These are phyloP conservation scores for Porites divaricata DNA, from an alignment of 92 coral and sea anemone genomes.

Conservation along the genomic window DNA sequence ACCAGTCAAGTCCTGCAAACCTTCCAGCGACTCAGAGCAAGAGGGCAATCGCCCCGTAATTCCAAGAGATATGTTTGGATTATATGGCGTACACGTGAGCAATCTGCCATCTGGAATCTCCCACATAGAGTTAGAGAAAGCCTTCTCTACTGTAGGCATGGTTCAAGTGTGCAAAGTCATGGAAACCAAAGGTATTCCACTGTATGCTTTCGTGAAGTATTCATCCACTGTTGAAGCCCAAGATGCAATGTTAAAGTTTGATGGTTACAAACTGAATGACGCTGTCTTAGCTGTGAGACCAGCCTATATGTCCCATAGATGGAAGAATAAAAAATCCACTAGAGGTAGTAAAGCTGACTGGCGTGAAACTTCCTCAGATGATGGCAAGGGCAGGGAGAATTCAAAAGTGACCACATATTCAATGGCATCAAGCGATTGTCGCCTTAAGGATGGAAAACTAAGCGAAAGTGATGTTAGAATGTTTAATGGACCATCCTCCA, in stretches of 20 bases:
- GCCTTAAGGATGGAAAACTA: constrained; percentile 34
- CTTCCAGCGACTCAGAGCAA: background rate
- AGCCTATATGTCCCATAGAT: constrained; percentile 40
- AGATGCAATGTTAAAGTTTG: constrained; percentile 43
- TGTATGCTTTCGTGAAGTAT: constrained; percentile 77
- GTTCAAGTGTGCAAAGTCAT: constrained; percentile 73
- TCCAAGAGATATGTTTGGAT: constrained; percentile 61
- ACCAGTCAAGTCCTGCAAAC: constrained; percentile 1
- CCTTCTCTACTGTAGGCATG: constrained; percentile 61
- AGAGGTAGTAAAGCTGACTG: background rate
- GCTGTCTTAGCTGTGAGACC: constrained; percentile 47
- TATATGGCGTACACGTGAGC: constrained; percentile 75
- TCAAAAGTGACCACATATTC: background rate
- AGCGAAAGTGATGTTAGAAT: constrained; percentile 15
- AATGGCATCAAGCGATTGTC: constrained; percentile 42
- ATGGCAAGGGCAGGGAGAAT: background rate
- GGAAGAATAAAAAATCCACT: background rate
- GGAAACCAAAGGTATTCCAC: background rate
- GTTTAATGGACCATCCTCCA: background rate
- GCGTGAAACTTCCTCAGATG: background rate
- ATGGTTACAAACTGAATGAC: constrained; percentile 47
- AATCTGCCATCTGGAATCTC: constrained; percentile 52
- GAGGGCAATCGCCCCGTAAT: constrained; percentile 19
- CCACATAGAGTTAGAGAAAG: constrained; percentile 32
- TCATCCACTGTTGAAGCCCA: constrained; percentile 51